Percentiles rank a stretch among this genome's conserved stretches.
Evolutionary conservation across 2,888 invertebrate species (phyloP).

Genomic region (Trichopoda pennipes): DNA sequence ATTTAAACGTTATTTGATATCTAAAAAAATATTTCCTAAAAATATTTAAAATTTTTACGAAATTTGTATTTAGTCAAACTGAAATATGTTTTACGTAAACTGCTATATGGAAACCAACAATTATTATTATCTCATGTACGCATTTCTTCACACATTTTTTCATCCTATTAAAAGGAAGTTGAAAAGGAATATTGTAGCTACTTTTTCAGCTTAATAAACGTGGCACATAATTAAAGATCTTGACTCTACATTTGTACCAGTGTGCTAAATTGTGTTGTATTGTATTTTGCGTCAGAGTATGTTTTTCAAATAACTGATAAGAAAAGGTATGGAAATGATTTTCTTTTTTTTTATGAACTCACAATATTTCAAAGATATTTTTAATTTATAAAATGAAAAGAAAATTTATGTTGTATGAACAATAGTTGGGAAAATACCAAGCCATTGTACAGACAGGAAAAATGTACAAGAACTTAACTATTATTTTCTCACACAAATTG

Average conservation of each 20-base stretch:
- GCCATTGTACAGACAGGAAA: not conserved
- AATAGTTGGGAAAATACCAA: constrained; percentile 2
- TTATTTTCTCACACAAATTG: constrained; percentile 4
- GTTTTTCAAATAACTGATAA: constrained; percentile 31
- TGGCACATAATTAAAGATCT: not conserved
- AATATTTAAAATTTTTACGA: too few relatives aligned
- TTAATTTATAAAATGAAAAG: not conserved
- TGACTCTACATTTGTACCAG: not conserved
- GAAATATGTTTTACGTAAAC: too few relatives aligned
- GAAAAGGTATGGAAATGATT: constrained; percentile 16
- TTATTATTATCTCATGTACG: too few relatives aligned
- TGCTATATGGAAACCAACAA: too few relatives aligned
- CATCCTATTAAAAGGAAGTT: too few relatives aligned
- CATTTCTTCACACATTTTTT: too few relatives aligned
- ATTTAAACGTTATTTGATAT: too few relatives aligned
- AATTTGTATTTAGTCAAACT: too few relatives aligned
- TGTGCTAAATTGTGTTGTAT: not conserved
- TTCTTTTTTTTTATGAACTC: not conserved
- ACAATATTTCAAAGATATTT: constrained; percentile 14
- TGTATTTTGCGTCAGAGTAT: constrained; percentile 5
- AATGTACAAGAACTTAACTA: constrained; percentile 10
- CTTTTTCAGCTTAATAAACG: too few relatives aligned
- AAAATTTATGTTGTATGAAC: constrained; percentile 21
- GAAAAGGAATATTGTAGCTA: too few relatives aligned
- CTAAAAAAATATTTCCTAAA: too few relatives aligned